Evolutionary conservation across 2,113 vertebrate species (phyloP).

Genomic region (Rhinolophus ferrumequinum): DNA sequence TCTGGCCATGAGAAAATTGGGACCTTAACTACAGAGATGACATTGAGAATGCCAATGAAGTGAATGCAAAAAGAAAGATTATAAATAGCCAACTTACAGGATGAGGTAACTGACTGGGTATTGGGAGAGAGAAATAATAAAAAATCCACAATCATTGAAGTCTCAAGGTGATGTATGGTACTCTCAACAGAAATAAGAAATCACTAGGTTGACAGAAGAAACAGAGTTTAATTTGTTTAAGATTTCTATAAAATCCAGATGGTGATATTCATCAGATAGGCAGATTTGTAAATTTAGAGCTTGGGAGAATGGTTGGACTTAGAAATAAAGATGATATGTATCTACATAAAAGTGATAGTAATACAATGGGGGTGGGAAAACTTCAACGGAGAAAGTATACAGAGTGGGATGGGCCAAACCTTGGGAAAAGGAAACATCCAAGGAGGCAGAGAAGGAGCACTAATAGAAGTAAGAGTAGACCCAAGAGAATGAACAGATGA

Average conservation of each 20-base stretch:
- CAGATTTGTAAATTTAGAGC: not conserved
- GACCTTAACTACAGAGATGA: not conserved
- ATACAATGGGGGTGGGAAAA: not conserved
- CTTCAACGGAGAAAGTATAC: not conserved
- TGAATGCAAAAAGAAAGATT: not conserved
- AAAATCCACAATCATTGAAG: not conserved
- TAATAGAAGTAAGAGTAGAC: not conserved
- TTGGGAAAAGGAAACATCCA: not conserved
- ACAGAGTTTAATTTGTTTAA: constrained; percentile 28
- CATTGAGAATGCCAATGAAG: not conserved
- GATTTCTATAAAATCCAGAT: not conserved
- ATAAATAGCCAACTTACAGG: not conserved
- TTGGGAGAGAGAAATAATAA: constrained; percentile 1
- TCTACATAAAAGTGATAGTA: not conserved
- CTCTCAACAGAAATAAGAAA: not conserved
- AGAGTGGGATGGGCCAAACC: not conserved
- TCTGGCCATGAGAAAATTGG: not conserved
- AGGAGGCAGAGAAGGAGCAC: not conserved
- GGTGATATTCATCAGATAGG: not conserved
- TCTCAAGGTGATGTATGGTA: not conserved
- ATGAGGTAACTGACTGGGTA: constrained; percentile 14
- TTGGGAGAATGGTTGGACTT: not conserved
- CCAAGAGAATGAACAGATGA: not conserved
- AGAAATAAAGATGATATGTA: not conserved
- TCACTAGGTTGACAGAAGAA: not conserved